These are phyloP conservation scores for Trichopoda pennipes DNA, from an alignment of 2,888 invertebrate genomes.

Conservation along the genomic window DNA sequence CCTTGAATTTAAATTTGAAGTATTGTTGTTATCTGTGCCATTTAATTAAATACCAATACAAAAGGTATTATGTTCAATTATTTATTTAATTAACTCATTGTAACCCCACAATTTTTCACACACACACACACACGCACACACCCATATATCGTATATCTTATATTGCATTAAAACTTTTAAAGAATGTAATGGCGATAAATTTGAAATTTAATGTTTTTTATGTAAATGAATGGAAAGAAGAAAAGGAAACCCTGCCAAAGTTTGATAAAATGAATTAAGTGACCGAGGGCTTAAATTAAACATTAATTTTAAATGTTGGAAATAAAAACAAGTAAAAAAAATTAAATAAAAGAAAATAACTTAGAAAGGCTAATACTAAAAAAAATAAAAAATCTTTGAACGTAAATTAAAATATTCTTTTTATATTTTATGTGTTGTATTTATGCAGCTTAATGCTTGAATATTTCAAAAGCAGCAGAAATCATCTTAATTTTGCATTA, in stretches of 20 bases:
- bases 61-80: conserved; percentile 61
- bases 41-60: conserved; percentile 64
- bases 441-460: too few species aligned
- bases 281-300: not conserved
- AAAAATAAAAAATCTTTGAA: too few species aligned
- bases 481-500: too few species aligned
- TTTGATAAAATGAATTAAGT: not conserved
- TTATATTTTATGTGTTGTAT: too few species aligned
- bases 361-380: too few species aligned
- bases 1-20: conserved; percentile 1
- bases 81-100: conserved; percentile 50
- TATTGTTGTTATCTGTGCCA: conserved; percentile 41
- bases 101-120: not conserved
- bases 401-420: too few species aligned
- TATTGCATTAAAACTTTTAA: too few species aligned
- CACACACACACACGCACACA: not conserved
- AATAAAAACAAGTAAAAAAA: too few species aligned
- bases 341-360: too few species aligned
- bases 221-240: not conserved
- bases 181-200: conserved; percentile 11
- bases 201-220: conserved; percentile 7
- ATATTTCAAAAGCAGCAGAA: too few species aligned
- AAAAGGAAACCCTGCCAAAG: conserved; percentile 17
- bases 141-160: too few species aligned
- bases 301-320: not conserved